Conservation (phyloP, 2,888 invertebrate genomes). For the Lasioglossum morio region DNA sequence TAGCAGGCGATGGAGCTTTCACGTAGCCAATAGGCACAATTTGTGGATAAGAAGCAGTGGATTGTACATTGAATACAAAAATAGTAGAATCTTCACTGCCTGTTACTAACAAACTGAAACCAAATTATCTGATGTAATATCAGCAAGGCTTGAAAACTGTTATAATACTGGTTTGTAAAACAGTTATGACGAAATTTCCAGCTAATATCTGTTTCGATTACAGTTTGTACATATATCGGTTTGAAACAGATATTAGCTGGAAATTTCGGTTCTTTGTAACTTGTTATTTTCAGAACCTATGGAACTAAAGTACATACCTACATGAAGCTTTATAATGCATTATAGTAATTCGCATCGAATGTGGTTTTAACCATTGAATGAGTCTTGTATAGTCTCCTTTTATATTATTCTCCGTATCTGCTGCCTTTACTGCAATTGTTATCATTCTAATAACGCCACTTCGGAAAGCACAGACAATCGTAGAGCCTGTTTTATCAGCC, state of each 20-base stretch:
- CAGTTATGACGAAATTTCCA: not conserved
- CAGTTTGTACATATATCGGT: no score
- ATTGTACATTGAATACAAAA: slow-evolving; percentile 87
- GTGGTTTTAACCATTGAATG: slow-evolving; percentile 87
- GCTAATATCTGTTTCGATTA: no score
- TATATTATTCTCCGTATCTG: slow-evolving; percentile 41
- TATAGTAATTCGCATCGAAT: slow-evolving; percentile 87
- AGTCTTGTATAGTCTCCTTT: slow-evolving; percentile 71
- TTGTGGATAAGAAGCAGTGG: slow-evolving; percentile 82
- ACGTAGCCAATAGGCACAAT: slow-evolving; percentile 90
- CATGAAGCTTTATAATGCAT: slow-evolving; percentile 87
- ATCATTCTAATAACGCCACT: slow-evolving; percentile 90
- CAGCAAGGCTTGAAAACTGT: not conserved
- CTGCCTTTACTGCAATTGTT: slow-evolving; percentile 61
- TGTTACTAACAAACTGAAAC: slow-evolving; percentile 87
- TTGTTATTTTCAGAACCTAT: not conserved
- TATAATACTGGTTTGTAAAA: not conserved
- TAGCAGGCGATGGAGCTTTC: slow-evolving; percentile 87
- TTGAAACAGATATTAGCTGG: no score
- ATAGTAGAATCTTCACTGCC: slow-evolving; percentile 89
- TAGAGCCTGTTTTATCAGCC: slow-evolving; percentile 88
- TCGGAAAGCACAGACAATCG: slow-evolving; percentile 89
- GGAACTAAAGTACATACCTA: slow-evolving; percentile 66
- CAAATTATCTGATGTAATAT: slow-evolving; percentile 3
- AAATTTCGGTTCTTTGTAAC: not conserved